Evolutionary conservation across 2,797 vertebrate species (phyloP).

Genomic region (Poecile montanus): DNA sequence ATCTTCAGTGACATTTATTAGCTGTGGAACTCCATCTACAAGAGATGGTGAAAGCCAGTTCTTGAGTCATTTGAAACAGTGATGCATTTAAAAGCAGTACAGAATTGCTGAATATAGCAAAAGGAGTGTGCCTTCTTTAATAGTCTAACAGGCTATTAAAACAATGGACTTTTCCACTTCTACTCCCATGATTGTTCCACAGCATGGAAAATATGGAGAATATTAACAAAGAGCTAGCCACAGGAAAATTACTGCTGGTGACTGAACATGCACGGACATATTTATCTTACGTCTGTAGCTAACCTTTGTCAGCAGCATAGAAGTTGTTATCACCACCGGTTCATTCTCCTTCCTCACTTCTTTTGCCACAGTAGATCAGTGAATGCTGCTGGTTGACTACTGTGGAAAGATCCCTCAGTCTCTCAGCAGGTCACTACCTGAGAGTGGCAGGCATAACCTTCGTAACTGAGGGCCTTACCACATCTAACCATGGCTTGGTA

Average conservation of each 20-base stretch:
- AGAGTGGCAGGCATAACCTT: background rate
- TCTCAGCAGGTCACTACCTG: background rate
- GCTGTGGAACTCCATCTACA: conserved; percentile 4
- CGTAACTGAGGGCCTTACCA: background rate
- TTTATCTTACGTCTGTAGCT: background rate
- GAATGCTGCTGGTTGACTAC: background rate
- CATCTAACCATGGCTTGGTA: background rate
- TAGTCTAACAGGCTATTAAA: background rate
- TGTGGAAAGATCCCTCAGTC: background rate
- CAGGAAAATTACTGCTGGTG: background rate
- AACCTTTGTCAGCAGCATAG: background rate
- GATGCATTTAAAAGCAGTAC: background rate
- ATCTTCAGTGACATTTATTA: conserved; percentile 41
- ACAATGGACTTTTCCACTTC: background rate
- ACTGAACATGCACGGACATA: background rate
- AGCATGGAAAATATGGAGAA: background rate
- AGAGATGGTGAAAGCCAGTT: conserved; percentile 17
- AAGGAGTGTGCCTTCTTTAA: background rate
- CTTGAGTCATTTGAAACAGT: conserved; percentile 27
- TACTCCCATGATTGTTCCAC: background rate
- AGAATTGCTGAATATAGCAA: background rate
- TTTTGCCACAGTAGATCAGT: background rate
- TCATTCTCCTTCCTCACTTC: background rate
- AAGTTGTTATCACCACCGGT: background rate
- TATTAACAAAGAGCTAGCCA: background rate